These are phyloP conservation scores for Acyrthosiphon pisum DNA, from an alignment of 1,140 invertebrate species.

Conservation along the genomic window DNA sequence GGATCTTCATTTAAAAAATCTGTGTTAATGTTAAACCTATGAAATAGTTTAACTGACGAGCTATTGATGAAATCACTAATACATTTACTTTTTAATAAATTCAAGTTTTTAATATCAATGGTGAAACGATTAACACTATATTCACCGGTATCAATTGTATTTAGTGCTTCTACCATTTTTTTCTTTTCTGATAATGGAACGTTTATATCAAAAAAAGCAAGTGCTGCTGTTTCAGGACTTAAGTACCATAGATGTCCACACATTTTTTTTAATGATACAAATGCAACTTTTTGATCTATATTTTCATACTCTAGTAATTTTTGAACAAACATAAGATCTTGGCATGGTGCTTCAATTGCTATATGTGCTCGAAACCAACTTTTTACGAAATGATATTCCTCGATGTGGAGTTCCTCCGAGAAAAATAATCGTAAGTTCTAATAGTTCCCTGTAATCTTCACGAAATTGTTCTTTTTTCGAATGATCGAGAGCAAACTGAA, in stretches of 20 bases:
- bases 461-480: no score
- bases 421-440: conserved; percentile 52
- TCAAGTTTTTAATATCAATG: no score
- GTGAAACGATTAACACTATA: neutral
- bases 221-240: neutral
- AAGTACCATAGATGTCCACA: neutral
- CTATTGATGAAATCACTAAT: no score
- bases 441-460: neutral
- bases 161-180: conserved; percentile 25
- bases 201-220: conserved; percentile 5
- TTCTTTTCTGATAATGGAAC: neutral
- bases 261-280: no score
- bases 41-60: no score
- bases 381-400: conserved; percentile 28
- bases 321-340: neutral
- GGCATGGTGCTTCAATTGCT: conserved; percentile 32
- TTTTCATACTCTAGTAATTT: no score
- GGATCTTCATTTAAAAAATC: no score
- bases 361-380: conserved; percentile 27
- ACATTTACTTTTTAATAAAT: no score
- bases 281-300: no score
- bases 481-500: no score
- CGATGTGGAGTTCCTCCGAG: no score
- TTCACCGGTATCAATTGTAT: neutral
- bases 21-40: no score